Evolutionary conservation across 2,888 invertebrate species (phyloP), one percentile per base, ranked within the genome.

Genomic region (Alsophila aescularia): DNA sequence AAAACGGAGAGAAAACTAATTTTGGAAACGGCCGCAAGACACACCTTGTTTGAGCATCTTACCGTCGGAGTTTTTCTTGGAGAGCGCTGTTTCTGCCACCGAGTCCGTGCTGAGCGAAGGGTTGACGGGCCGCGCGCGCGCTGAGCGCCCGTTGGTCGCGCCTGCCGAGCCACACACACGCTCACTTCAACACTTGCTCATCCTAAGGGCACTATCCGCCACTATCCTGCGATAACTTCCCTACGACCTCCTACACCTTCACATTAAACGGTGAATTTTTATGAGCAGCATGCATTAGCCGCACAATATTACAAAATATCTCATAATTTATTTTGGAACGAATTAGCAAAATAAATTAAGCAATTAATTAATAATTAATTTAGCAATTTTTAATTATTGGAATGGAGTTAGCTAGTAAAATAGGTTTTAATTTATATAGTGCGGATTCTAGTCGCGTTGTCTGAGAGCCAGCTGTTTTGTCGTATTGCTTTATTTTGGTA

Each of bases 31-130:
- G 66, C 69, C 71, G 62, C 50, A 64, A 62, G 64, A 59, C 58
- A 66, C 69, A 60, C 52, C 58, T 57, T 67, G 65, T 62, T 66
- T 49, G 60, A 66, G 72, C 76, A 74, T 93, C 95, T 94, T 94
- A 96, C 96, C 96, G 90, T 96, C 96, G 74, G 96, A 96, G 92
- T 95, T 96, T 93, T 94, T 95, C 93, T 96, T 96, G 86, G 95
- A 94, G 87, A 95, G 93, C 79, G 95, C 94, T 76, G 95, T 95
- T 87, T 96, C 96, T 71, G 95, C 94, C 79, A 96, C 95, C 69
- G 95, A 95, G 92, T 96, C 96, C 92, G 96, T 95, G 90, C 95
- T 95, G 90, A 94, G 94, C 86, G 95, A 94, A 68, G 95, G 94
- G 92, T 95, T 94, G 81, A 77, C 76, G 75, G 85, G 81, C 62